These are phyloP conservation scores for Anguilla rostrata DNA, from an alignment of 2,113 vertebrate genomes.

Conservation along the genomic window DNA sequence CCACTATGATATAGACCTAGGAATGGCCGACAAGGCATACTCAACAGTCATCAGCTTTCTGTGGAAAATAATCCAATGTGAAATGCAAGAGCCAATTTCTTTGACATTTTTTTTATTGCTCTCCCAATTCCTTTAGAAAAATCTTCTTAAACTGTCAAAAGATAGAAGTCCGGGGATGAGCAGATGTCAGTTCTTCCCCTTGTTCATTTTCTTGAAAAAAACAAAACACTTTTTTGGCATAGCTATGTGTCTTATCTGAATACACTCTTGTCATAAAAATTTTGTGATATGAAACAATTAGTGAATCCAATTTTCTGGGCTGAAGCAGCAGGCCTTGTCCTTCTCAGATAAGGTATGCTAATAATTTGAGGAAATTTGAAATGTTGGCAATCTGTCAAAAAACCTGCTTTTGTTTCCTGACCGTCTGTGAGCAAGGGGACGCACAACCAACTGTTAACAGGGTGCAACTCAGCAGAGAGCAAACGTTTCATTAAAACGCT, in stretches of 20 bases:
- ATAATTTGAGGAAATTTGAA: not conserved
- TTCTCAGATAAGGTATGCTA: not conserved
- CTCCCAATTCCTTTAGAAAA: slow-evolving; percentile 44
- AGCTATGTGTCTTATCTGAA: not conserved
- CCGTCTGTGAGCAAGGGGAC: no score
- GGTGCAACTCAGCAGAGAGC: no score
- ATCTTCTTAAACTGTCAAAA: slow-evolving; percentile 49
- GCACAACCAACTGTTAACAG: no score
- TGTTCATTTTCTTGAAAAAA: slow-evolving; percentile 27
- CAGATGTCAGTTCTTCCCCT: slow-evolving; percentile 34
- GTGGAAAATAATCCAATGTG: slow-evolving; percentile 21
- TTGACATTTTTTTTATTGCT: slow-evolving; percentile 38
- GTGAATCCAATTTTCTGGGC: not conserved
- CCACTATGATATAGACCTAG: slow-evolving; percentile 1
- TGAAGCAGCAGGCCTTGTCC: not conserved
- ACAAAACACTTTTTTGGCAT: not conserved
- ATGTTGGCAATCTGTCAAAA: not conserved
- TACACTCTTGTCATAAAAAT: not conserved
- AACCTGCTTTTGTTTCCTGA: not conserved
- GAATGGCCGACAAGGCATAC: not conserved
- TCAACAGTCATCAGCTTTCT: slow-evolving; percentile 23
- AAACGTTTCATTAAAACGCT: not conserved
- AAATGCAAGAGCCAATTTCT: slow-evolving; percentile 46
- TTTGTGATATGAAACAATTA: not conserved
- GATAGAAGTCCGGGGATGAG: slow-evolving; percentile 35